Conservation (phyloP, 2,113 vertebrate species). For the Cranoglanis bouderius region DNA sequence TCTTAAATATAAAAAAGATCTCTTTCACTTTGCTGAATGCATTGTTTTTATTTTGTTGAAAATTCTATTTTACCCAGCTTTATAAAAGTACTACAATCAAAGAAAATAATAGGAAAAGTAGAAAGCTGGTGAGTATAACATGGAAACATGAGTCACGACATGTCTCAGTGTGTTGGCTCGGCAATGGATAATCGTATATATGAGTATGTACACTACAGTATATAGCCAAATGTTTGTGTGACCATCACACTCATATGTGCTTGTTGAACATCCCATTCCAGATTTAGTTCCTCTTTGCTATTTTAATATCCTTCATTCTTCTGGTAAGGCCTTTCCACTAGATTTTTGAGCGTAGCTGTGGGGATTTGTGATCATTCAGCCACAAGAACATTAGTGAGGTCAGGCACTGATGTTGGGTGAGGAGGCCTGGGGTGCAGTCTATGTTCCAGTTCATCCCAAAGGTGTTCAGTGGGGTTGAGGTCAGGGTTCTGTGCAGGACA, state of each 20-base stretch:
- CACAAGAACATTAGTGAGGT: not conserved
- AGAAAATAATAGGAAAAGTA: slow-evolving; percentile 64
- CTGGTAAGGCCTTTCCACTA: not conserved
- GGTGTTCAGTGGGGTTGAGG: not conserved
- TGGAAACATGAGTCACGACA: slow-evolving; percentile 43
- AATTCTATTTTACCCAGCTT: slow-evolving; percentile 45
- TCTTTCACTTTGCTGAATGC: slow-evolving; percentile 33
- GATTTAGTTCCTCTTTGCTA: not conserved
- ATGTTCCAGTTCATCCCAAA: too few relatives aligned
- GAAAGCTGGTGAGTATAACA: slow-evolving; percentile 56
- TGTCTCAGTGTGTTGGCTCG: not conserved
- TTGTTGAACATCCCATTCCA: not conserved
- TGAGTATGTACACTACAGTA: not conserved
- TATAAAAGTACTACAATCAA: slow-evolving; percentile 46
- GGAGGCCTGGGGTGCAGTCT: not conserved
- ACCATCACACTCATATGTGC: not conserved
- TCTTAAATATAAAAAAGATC: slow-evolving; percentile 16
- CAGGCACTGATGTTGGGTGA: not conserved
- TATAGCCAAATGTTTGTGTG: not conserved
- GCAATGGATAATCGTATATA: not conserved
- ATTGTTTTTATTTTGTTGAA: not conserved
- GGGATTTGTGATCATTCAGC: too few relatives aligned
- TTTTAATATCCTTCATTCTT: not conserved
- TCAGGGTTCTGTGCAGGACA: not conserved
- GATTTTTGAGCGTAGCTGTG: not conserved